phyloP scores from a whole-genome alignment of 2,113 vertebrate genomes.

The Chinchilla lanigera region DNA sequence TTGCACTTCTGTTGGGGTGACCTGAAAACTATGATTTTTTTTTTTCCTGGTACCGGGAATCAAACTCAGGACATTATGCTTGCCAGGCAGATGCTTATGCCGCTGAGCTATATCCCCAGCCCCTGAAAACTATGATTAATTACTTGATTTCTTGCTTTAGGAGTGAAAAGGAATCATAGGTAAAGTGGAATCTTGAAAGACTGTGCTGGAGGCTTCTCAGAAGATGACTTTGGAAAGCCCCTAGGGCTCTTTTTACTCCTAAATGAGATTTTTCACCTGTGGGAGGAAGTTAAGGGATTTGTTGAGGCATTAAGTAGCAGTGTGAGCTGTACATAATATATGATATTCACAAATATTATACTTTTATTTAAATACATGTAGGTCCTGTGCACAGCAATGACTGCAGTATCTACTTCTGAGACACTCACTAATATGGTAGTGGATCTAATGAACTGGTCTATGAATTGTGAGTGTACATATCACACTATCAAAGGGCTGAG shows the following conservation, averaged over 20 bases:
- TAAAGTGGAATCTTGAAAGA: background rate
- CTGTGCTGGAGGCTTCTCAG: background rate
- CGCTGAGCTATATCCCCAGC: no score
- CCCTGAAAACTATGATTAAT: background rate
- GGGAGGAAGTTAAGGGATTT: background rate
- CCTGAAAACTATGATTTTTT: background rate
- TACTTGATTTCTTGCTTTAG: background rate
- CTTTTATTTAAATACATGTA: background rate
- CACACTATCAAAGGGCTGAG: background rate
- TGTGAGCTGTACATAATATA: background rate
- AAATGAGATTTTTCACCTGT: background rate
- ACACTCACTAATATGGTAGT: rapidly evolving
- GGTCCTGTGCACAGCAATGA: no score
- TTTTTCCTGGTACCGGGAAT: no score
- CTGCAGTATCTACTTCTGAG: background rate
- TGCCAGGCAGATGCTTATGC: no score
- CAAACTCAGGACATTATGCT: no score
- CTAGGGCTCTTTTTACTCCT: background rate
- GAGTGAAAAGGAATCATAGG: background rate
- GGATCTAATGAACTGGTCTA: background rate
- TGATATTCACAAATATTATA: background rate
- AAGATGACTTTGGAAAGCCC: background rate
- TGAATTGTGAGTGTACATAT: background rate
- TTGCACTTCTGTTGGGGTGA: background rate
- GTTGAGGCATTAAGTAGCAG: background rate